Percentiles rank a stretch among this genome's conserved stretches.
Conservation (phyloP, 2,113 vertebrate genomes). For the pig (Sus scrofa) region DNA sequence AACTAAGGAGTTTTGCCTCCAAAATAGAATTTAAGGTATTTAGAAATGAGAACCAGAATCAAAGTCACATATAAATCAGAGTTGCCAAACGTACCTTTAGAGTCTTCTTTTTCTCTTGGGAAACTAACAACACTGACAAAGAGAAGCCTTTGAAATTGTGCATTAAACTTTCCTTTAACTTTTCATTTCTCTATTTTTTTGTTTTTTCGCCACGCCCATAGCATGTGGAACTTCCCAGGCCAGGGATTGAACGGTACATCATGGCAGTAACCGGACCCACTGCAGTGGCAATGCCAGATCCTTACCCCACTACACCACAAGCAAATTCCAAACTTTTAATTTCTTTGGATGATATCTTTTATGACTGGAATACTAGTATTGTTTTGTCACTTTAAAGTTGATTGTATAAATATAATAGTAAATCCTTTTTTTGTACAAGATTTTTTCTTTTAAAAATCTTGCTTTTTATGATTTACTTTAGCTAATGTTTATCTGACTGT, state of each 20-base stretch:
- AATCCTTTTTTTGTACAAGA: not conserved
- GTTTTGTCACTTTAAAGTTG: not conserved
- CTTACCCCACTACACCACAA: too few relatives aligned
- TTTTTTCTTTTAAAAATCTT: conserved; percentile 44
- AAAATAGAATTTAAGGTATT: not conserved
- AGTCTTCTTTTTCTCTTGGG: not conserved
- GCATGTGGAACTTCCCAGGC: too few relatives aligned
- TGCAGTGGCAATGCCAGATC: too few relatives aligned
- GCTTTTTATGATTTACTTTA: not conserved
- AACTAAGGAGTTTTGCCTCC: not conserved
- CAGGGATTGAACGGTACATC: too few relatives aligned
- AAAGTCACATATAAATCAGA: not conserved
- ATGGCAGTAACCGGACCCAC: too few relatives aligned
- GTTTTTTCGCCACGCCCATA: too few relatives aligned
- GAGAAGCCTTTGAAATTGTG: conserved; percentile 17
- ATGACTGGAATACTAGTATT: not conserved
- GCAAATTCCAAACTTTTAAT: not conserved
- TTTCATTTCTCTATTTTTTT: not conserved
- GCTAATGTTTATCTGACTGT: not conserved
- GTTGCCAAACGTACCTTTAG: not conserved
- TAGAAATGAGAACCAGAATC: not conserved
- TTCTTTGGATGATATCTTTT: not conserved
- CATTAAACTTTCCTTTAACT: not conserved
- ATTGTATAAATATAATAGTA: not conserved
- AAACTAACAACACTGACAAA: not conserved